Conservation (phyloP, 2,113 vertebrate genomes). For the Hemibagrus wyckioides region DNA sequence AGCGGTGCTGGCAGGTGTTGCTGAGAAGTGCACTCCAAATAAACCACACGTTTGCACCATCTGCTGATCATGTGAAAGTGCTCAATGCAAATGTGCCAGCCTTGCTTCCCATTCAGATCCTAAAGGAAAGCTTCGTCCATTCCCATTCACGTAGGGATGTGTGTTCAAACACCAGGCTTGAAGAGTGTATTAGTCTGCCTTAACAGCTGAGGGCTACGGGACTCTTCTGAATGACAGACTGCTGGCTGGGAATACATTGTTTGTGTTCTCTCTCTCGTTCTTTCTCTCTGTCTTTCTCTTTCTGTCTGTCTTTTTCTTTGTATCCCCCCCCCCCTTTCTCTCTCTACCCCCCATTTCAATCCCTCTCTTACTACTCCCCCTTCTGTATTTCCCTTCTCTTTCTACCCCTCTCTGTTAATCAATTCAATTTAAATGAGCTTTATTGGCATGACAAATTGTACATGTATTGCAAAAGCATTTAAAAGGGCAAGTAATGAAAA, state of each 20-base stretch:
- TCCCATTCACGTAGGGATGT: background rate
- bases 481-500: too few species aligned
- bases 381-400: too few species aligned
- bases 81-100: constrained; percentile 15
- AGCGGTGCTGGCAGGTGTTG: constrained; percentile 32
- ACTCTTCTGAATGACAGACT: background rate
- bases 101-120: constrained; percentile 5
- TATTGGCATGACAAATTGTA: too few species aligned
- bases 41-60: constrained; percentile 44
- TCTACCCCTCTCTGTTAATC: too few species aligned
- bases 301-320: too few species aligned
- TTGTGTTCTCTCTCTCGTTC: background rate
- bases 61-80: constrained; percentile 42
- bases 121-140: constrained; percentile 12
- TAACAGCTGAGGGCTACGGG: background rate
- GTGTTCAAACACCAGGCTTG: constrained; percentile 2
- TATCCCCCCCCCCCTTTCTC: too few species aligned
- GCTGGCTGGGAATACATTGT: background rate
- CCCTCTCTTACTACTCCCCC: too few species aligned
- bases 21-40: constrained; percentile 29
- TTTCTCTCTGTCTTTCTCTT: background rate
- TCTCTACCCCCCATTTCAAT: too few species aligned
- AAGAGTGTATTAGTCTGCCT: background rate
- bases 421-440: too few species aligned
- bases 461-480: too few species aligned